phyloP scores from a whole-genome alignment of 1,140 invertebrate species.

The Drosophila suzukii region DNA sequence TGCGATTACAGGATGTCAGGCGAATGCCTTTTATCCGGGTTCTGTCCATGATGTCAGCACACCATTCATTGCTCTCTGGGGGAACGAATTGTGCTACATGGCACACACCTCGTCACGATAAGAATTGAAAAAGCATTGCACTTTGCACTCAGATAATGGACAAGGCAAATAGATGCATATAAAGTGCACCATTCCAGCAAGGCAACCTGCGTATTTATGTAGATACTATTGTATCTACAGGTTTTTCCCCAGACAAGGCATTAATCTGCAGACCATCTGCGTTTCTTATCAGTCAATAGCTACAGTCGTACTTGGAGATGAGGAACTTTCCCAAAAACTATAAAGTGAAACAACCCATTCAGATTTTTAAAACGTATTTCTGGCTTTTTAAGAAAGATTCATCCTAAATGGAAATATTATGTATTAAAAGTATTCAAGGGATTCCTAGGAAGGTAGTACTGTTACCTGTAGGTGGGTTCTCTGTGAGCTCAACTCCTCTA shows the following conservation, averaged over 20 bases:
- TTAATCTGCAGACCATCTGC: constrained; percentile 1
- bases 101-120: constrained; percentile 1
- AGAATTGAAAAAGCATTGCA: constrained; percentile 12
- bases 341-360: too few species aligned
- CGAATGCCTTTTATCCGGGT: neutral
- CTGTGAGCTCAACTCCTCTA: constrained; percentile 12
- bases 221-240: neutral
- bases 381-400: too few species aligned
- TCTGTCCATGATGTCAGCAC: neutral
- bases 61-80: constrained; percentile 2
- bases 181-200: neutral
- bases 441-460: neutral
- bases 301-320: neutral
- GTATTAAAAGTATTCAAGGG: neutral
- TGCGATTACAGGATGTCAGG: too few species aligned
- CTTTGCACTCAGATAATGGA: constrained; percentile 21
- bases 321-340: neutral
- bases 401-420: neutral
- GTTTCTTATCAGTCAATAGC: neutral
- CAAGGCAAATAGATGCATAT: constrained; percentile 20
- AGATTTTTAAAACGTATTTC: too few species aligned
- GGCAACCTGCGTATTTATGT: constrained; percentile 8
- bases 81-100: neutral
- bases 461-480: constrained; percentile 21
- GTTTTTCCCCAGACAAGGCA: neutral